Evolutionary conservation across 2,888 invertebrate genomes (phyloP).

Genomic region (Strigamia crassipes): DNA sequence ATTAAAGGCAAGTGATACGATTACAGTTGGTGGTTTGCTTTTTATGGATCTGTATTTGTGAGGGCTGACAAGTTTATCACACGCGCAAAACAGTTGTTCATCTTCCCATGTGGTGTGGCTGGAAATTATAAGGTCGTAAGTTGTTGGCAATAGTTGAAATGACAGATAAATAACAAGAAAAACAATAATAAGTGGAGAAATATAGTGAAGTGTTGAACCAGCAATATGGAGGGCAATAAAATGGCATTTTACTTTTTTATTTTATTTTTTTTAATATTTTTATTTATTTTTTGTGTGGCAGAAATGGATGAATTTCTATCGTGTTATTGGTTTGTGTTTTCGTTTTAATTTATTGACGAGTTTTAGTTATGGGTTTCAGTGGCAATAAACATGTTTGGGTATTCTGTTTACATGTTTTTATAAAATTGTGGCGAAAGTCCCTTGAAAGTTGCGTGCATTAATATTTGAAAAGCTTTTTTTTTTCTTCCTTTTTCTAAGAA

Average conservation of each 20-base stretch:
- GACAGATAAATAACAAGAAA: slow-evolving; percentile 21
- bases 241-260: neutral
- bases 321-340: neutral
- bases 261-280: neutral
- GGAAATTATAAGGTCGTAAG: slow-evolving; percentile 21
- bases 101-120: slow-evolving; percentile 21
- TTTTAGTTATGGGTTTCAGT: too few relatives aligned
- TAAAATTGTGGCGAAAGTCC: neutral
- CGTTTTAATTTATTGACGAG: too few relatives aligned
- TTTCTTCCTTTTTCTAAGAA: neutral
- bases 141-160: slow-evolving; percentile 21
- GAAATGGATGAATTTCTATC: neutral
- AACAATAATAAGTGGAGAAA: slow-evolving; percentile 17
- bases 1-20: slow-evolving; percentile 13
- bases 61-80: slow-evolving; percentile 16
- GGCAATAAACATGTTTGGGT: neutral
- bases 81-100: slow-evolving; percentile 10
- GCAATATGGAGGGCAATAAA: slow-evolving; percentile 6
- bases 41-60: neutral
- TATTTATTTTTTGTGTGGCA: neutral
- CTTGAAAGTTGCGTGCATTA: neutral
- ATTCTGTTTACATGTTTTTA: neutral
- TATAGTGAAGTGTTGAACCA: neutral
- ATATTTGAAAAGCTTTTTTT: slow-evolving; percentile 2
- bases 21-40: neutral